Evolutionary conservation across 2,797 vertebrate species (phyloP).

Genomic region (Enteromius anoplus): DNA sequence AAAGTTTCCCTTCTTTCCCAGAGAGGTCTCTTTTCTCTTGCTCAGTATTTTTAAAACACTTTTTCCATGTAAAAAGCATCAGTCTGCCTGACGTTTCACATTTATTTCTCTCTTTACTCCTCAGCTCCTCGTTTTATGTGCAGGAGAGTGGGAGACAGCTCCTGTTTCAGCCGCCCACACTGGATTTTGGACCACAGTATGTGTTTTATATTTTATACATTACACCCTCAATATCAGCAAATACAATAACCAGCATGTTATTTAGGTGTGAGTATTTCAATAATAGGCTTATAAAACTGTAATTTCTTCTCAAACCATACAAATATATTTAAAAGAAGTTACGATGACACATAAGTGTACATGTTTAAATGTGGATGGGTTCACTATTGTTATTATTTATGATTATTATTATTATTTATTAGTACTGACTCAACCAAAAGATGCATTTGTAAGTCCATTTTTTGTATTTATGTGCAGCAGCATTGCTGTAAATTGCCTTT

Average conservation of each 20-base stretch:
- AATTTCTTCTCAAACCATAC: background rate
- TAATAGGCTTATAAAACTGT: background rate
- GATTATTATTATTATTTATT: too few relatives aligned
- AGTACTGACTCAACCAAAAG: background rate
- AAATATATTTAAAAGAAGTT: background rate
- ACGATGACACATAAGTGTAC: background rate
- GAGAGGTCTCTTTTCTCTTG: constrained; percentile 6
- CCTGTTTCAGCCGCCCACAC: constrained; percentile 88
- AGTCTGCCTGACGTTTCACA: background rate
- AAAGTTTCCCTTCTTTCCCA: background rate
- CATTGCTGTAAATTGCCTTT: background rate
- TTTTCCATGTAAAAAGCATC: background rate
- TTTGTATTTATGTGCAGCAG: background rate
- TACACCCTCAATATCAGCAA: constrained; percentile 1
- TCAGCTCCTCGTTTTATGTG: constrained; percentile 86
- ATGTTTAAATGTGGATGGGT: background rate
- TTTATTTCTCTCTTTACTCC: background rate
- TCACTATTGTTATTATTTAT: background rate
- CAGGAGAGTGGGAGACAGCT: constrained; percentile 84
- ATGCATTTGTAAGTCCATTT: background rate
- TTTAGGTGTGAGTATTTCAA: background rate
- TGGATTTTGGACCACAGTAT: constrained; percentile 97
- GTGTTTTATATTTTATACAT: constrained; percentile 56
- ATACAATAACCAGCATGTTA: background rate
- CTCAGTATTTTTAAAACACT: background rate